phyloP scores from a whole-genome alignment of 2,888 invertebrate species.

The Dysmachus trigonus region DNA sequence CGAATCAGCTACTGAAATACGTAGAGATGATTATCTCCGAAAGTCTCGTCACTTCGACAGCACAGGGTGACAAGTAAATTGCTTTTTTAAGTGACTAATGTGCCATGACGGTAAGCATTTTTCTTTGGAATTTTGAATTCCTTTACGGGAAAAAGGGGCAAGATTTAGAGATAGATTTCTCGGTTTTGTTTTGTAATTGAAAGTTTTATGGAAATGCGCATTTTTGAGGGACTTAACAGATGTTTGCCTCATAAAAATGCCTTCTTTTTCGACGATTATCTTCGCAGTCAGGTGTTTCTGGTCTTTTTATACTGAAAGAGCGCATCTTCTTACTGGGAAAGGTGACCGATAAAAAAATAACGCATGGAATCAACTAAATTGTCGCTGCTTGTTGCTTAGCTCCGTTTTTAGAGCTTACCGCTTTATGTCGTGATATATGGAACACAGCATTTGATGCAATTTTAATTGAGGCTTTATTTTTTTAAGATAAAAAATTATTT shows the following conservation, averaged over 20 bases:
- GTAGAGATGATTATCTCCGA: conserved; percentile 62
- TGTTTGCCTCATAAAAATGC: not conserved
- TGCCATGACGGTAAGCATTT: conserved; percentile 33
- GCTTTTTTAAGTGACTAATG: conserved; percentile 40
- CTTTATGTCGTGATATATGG: not conserved
- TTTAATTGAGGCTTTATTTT: not conserved
- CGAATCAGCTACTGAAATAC: conserved; percentile 65
- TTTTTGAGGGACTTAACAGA: not conserved
- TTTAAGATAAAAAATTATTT: too few species aligned
- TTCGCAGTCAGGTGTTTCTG: not conserved
- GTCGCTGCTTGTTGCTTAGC: not conserved
- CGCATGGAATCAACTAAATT: not conserved
- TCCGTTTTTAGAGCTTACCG: not conserved
- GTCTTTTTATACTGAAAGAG: not conserved
- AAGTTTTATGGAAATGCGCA: conserved; percentile 13
- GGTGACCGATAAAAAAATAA: not conserved
- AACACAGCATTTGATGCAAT: not conserved
- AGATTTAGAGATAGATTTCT: conserved; percentile 11
- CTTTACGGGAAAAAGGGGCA: conserved; percentile 11
- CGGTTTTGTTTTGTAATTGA: conserved; percentile 23
- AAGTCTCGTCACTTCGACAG: conserved; percentile 51
- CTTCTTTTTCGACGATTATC: not conserved
- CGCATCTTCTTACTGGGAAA: not conserved
- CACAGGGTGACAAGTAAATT: conserved; percentile 41
- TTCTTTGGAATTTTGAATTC: conserved; percentile 34